Evolutionary conservation across 2,888 invertebrate species (phyloP).

Genomic region (Stenichneumon culpator): DNA sequence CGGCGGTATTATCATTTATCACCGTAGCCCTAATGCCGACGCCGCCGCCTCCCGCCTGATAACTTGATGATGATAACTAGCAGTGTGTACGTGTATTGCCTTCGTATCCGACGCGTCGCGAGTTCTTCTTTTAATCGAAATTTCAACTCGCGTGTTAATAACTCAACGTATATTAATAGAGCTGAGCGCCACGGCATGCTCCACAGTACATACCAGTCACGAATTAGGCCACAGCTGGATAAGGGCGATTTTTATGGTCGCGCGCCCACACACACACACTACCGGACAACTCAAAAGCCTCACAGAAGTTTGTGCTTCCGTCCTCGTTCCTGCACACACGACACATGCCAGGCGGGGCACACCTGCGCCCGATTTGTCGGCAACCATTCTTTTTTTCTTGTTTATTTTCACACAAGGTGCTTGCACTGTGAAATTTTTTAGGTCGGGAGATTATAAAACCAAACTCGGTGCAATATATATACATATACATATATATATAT

Average conservation of each 20-base stretch:
- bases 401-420: constrained; percentile 2
- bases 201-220: constrained; percentile 46
- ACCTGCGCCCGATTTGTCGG: constrained; percentile 34
- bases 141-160: constrained; percentile 27
- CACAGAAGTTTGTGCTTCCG: constrained; percentile 29
- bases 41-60: constrained; percentile 22
- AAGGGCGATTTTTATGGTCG: constrained; percentile 53
- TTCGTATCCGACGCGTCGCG: constrained; percentile 1
- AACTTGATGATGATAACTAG: neutral
- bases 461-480: too few relatives aligned
- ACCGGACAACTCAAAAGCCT: constrained; percentile 9
- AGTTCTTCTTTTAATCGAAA: constrained; percentile 13
- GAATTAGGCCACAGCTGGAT: constrained; percentile 66
- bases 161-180: constrained; percentile 59
- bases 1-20: constrained; percentile 53
- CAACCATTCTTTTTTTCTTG: constrained; percentile 1
- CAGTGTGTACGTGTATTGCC: neutral
- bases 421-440: too few relatives aligned
- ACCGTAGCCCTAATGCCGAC: constrained; percentile 24
- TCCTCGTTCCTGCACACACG: neutral
- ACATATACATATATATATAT: too few relatives aligned
- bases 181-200: constrained; percentile 18
- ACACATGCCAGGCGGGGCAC: constrained; percentile 27
- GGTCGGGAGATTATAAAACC: too few relatives aligned
- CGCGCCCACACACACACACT: constrained; percentile 1